Evolutionary conservation across 2,797 vertebrate genomes (phyloP).

Genomic region (Saxicola maurus): DNA sequence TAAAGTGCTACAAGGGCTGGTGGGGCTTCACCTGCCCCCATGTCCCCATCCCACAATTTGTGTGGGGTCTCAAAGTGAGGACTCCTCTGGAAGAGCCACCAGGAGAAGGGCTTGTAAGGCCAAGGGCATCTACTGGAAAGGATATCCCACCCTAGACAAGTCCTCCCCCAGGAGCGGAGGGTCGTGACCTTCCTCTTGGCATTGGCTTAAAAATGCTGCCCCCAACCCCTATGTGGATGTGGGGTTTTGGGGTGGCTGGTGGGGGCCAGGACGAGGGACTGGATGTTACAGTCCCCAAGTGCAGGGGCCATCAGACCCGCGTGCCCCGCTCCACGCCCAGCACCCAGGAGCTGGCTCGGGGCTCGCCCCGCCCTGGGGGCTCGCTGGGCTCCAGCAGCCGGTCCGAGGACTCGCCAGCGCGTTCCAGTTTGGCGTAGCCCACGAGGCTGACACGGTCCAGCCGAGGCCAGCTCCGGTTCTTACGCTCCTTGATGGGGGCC

Average conservation of each 20-base stretch:
- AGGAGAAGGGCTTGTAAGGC: slow-evolving; percentile 8
- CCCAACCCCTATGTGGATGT: not conserved
- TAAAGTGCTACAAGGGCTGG: not conserved
- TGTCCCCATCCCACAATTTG: not conserved
- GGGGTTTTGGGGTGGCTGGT: not conserved
- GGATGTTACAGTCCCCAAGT: rapidly evolving
- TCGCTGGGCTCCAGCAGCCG: slow-evolving; percentile 75
- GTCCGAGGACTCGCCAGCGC: slow-evolving; percentile 80
- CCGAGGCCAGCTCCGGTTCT: slow-evolving; percentile 87
- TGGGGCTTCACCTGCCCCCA: not conserved
- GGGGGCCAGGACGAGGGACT: not conserved
- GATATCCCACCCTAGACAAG: rapidly evolving
- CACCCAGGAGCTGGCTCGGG: slow-evolving; percentile 4
- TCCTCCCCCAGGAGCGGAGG: not conserved
- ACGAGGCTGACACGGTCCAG: slow-evolving; percentile 77
- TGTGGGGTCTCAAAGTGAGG: not conserved
- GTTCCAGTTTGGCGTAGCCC: slow-evolving; percentile 82
- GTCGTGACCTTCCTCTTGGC: not conserved
- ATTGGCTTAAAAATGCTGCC: rapidly evolving
- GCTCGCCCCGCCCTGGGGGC: slow-evolving; percentile 2
- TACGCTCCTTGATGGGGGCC: slow-evolving; percentile 72
- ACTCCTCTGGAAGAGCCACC: not conserved
- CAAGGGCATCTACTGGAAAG: not conserved
- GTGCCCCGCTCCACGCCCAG: slow-evolving; percentile 7
- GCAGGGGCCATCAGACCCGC: not conserved